Evolutionary conservation across 2,888 invertebrate genomes (phyloP).

Genomic region (Agriopis marginaria): DNA sequence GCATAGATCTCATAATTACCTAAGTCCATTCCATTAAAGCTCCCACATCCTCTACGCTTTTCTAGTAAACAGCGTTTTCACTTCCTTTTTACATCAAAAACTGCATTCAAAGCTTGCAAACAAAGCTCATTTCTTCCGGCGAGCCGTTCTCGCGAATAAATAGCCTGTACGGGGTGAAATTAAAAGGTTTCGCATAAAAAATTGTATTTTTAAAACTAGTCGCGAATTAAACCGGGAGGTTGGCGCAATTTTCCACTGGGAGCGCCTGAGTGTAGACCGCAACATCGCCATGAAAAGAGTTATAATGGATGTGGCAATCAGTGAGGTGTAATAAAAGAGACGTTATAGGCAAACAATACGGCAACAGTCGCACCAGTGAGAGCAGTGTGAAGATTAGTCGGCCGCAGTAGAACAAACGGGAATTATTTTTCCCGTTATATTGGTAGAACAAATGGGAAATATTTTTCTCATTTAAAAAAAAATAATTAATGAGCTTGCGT

Average conservation of each 20-base stretch:
- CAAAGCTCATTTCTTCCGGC: slow-evolving; percentile 31
- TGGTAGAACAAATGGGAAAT: too few species aligned
- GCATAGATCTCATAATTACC: background rate
- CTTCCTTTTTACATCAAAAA: slow-evolving; percentile 23
- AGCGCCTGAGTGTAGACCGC: slow-evolving; percentile 58
- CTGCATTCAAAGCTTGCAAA: slow-evolving; percentile 21
- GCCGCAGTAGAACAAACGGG: too few species aligned
- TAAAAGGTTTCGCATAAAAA: slow-evolving; percentile 55
- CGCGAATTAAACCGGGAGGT: slow-evolving; percentile 67
- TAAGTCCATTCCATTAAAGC: background rate
- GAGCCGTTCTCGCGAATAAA: slow-evolving; percentile 37
- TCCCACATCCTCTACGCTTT: background rate
- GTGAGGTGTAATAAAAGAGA: too few species aligned
- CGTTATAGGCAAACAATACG: too few species aligned
- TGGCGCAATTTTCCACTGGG: slow-evolving; percentile 66
- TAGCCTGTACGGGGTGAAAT: slow-evolving; percentile 43
- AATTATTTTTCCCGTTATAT: too few species aligned
- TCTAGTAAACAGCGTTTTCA: slow-evolving; percentile 11
- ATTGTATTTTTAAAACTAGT: slow-evolving; percentile 58
- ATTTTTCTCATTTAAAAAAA: too few species aligned
- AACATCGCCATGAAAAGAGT: slow-evolving; percentile 32
- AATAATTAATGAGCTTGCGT: too few species aligned
- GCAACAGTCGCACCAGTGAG: too few species aligned
- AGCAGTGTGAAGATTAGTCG: too few species aligned
- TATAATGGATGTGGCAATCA: slow-evolving; percentile 12